phyloP scores from a whole-genome alignment of 2,888 invertebrate genomes.

The Eurois occulta region DNA sequence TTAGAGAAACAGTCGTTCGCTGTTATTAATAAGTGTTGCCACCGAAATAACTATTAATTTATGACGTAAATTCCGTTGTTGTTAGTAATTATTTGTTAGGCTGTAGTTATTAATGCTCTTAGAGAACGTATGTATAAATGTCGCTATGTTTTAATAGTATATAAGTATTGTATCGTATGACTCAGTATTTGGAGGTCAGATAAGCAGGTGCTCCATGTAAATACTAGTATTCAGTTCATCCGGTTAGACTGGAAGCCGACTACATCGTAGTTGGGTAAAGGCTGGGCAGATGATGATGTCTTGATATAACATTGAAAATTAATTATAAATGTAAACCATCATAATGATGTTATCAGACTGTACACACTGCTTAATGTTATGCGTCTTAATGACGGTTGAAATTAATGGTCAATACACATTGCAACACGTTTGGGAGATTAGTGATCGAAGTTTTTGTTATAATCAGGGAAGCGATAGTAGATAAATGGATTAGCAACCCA shows the following conservation, averaged over 20 bases:
- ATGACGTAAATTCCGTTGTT: slow-evolving; percentile 50
- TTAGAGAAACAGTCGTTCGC: slow-evolving; percentile 58
- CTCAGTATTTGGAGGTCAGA: background rate
- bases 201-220: background rate
- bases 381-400: background rate
- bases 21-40: slow-evolving; percentile 52
- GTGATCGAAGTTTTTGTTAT: background rate
- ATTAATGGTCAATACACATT: background rate
- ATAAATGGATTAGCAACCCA: no score
- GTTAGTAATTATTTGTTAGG: slow-evolving; percentile 28
- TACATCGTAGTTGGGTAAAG: background rate
- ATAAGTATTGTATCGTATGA: background rate
- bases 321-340: background rate
- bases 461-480: no score
- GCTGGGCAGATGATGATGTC: no score
- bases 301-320: no score
- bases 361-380: background rate
- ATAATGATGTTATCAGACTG: background rate
- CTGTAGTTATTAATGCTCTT: slow-evolving; percentile 23
- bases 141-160: background rate
- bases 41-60: slow-evolving; percentile 59
- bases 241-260: background rate
- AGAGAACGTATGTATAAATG: background rate
- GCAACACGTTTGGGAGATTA: background rate
- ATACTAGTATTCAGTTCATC: background rate